Evolutionary conservation across 1,140 invertebrate genomes (phyloP), one percentile per base, ranked within the genome.

Genomic region (Drosophila eugracilis): DNA sequence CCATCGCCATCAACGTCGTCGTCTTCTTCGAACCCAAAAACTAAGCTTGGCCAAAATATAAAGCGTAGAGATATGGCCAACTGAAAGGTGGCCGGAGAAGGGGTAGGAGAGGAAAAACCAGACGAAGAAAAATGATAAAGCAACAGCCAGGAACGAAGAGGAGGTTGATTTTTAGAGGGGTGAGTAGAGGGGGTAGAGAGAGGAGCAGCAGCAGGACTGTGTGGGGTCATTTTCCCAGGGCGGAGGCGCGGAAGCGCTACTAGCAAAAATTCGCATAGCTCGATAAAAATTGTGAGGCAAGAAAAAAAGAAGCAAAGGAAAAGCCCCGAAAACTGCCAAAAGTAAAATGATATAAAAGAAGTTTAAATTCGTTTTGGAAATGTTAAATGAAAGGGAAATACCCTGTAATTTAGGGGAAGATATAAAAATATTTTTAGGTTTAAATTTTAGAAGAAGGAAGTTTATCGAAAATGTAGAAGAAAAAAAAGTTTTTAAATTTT

Each of bases 61-160:
- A 44, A 70, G 47, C 53, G 44, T n/a, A 28, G 14, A 41, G 21
- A 21, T 47, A 47, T 47, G 44, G 44, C 44, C 44, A 21, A 14
- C 12, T n/a, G 22, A 28, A 9, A 21, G 6, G 1, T 12, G 1
- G 32, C 10, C 10, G n/a, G 1, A 1, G 30, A 6, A 0, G 14
- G 0, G 22, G 3, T 0, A 10, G 44, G 15, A 0, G 6, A 5
- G 12, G 19, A 15, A 24, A 48, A 70, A 57, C 44, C 53, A 58
- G 65, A 72, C 69, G 65, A 72, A 70, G 69, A 72, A 72, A 72
- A 72, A 72, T 72, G 69, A 72, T 72, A 72, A 70, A 72, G 63
- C 67, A 69, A 71, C 50, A 60, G 55, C 57, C 60, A 62, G 55
- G 30, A 65, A 28, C 4, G 24, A 5, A 5, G 39, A 37, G 15